Conservation (phyloP, 2,113 vertebrate species). For the Muntiacus reevesi region DNA sequence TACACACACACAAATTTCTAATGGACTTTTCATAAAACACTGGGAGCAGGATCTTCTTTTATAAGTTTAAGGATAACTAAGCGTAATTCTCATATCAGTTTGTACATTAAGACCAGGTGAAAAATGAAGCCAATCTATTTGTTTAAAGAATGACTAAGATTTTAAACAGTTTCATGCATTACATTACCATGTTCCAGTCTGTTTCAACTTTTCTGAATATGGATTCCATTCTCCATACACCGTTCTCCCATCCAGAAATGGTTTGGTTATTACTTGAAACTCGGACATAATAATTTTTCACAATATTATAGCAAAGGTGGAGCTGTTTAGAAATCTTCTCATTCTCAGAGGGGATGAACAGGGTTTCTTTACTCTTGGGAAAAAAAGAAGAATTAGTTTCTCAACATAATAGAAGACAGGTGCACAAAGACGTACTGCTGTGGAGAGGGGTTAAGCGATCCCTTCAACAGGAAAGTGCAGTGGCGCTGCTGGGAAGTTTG, state of each 20-base stretch:
- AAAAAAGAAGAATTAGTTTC: conserved; percentile 62
- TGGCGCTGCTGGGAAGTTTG: not conserved
- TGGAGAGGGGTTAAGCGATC: not conserved
- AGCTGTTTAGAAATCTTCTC: conserved; percentile 87
- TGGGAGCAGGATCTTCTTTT: conserved; percentile 7
- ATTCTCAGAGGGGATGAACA: conserved; percentile 89
- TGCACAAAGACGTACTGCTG: not conserved
- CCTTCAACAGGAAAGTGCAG: not conserved
- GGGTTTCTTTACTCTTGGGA: conserved; percentile 79
- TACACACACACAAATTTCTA: not conserved
- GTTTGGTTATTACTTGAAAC: conserved; percentile 84
- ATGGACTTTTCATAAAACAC: not conserved
- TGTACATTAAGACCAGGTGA: not conserved
- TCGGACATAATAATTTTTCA: conserved; percentile 88
- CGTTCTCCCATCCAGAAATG: conserved; percentile 89
- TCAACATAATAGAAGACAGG: not conserved
- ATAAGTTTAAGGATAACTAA: conserved; percentile 8
- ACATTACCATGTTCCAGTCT: conserved; percentile 95
- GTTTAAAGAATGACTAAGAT: conserved; percentile 16
- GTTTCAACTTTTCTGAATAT: conserved; percentile 92
- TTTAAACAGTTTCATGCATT: conserved; percentile 22
- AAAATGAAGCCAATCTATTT: conserved; percentile 25
- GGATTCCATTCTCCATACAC: conserved; percentile 88
- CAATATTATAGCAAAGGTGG: conserved; percentile 87
- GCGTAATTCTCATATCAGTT: not conserved